Evolutionary conservation across 2,888 invertebrate species (phyloP).

Genomic region (Cotesia congregata): DNA sequence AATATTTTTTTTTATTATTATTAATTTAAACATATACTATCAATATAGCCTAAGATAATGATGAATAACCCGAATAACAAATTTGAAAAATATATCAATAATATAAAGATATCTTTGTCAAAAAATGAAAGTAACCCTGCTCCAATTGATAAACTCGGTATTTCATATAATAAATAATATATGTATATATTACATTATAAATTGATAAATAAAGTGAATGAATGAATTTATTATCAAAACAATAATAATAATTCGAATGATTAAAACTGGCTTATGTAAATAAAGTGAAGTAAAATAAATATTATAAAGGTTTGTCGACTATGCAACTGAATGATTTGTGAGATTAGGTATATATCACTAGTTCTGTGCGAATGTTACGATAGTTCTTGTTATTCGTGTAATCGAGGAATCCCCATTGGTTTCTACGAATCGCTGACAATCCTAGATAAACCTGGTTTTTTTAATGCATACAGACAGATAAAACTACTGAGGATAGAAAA

Average conservation of each 20-base stretch:
- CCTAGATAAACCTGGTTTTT: conserved; percentile 24
- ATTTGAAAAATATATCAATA: background rate
- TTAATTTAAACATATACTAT: too few relatives aligned
- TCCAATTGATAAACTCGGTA: background rate
- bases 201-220: background rate
- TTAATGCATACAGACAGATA: conserved; percentile 20
- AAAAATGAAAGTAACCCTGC: background rate
- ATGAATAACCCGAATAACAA: background rate
- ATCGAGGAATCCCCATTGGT: conserved; percentile 28
- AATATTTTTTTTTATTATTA: too few relatives aligned
- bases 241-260: background rate
- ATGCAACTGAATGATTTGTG: conserved; percentile 20
- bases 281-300: conserved; percentile 7
- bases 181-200: background rate
- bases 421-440: conserved; percentile 30
- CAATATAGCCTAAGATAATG: too few relatives aligned
- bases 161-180: background rate
- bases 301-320: background rate
- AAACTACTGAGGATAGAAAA: conserved; percentile 4
- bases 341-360: conserved; percentile 22
- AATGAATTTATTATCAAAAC: background rate
- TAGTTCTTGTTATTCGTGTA: conserved; percentile 26
- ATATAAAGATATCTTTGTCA: background rate
- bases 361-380: conserved; percentile 14
- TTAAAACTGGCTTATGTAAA: background rate